phyloP scores from a whole-genome alignment of 1,140 invertebrate species.

The Dreissena rostriformis region DNA sequence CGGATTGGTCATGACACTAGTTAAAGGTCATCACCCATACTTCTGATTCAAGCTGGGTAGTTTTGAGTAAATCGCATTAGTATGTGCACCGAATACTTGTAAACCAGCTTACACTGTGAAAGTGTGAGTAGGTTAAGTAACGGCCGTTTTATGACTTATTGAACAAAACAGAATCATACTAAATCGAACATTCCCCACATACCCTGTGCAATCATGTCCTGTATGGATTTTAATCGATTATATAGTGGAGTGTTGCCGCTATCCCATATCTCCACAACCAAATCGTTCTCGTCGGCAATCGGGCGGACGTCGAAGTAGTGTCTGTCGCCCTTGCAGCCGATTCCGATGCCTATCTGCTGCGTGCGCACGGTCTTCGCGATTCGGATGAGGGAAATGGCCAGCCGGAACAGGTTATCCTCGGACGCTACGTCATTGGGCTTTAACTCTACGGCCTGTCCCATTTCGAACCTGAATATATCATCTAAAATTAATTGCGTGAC shows the following conservation, averaged over 20 bases:
- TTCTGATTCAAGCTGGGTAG: too few relatives aligned
- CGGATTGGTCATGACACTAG: too few relatives aligned
- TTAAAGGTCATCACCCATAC: too few relatives aligned
- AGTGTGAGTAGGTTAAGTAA: too few relatives aligned
- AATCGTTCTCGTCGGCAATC: not conserved
- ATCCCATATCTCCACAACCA: constrained; percentile 10
- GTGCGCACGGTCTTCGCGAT: not conserved
- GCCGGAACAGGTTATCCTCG: constrained; percentile 20
- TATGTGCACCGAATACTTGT: too few relatives aligned
- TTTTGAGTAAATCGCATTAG: too few relatives aligned
- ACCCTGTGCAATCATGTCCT: not conserved
- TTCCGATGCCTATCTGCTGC: constrained; percentile 20
- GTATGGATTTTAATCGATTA: constrained; percentile 1
- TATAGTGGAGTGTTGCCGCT: constrained; percentile 14
- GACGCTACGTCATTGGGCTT: constrained; percentile 18
- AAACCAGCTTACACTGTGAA: too few relatives aligned
- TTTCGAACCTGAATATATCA: constrained; percentile 19
- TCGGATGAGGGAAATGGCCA: constrained; percentile 12
- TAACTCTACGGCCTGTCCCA: constrained; percentile 42
- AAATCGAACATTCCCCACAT: not conserved
- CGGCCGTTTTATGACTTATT: too few relatives aligned
- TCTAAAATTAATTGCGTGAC: too few relatives aligned
- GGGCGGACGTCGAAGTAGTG: constrained; percentile 32
- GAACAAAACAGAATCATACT: too few relatives aligned
- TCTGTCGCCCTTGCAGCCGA: constrained; percentile 26